A percentile compares a stretch with the other conserved stretches of the same genome.
Conservation (phyloP, 2,797 vertebrate genomes). For the Enteromius afrohamiltoni region DNA sequence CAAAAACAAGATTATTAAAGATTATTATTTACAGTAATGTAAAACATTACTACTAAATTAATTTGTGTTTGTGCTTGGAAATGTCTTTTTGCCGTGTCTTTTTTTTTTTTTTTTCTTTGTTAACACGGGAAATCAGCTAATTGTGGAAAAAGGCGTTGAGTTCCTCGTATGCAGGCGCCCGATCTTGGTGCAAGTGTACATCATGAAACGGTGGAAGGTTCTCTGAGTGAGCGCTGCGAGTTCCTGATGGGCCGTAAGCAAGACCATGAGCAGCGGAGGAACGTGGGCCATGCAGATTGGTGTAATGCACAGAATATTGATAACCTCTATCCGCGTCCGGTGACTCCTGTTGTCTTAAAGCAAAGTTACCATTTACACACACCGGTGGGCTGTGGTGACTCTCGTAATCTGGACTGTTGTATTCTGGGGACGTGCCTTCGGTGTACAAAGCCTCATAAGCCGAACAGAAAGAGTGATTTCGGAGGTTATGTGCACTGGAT, state of each 20-base stretch:
- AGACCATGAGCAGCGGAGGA: slow-evolving; percentile 80
- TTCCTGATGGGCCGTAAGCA: slow-evolving; percentile 85
- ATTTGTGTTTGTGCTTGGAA: neutral
- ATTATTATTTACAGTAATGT: neutral
- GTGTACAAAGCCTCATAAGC: slow-evolving; percentile 87
- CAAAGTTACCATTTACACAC: slow-evolving; percentile 90
- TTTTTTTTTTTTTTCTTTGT: neutral
- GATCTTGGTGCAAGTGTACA: slow-evolving; percentile 90
- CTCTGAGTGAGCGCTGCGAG: slow-evolving; percentile 89
- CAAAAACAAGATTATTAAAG: neutral
- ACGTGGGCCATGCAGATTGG: slow-evolving; percentile 85
- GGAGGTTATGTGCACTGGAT: slow-evolving; percentile 80
- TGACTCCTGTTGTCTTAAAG: slow-evolving; percentile 87
- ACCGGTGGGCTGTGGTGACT: slow-evolving; percentile 90
- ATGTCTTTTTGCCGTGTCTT: neutral
- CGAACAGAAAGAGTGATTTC: slow-evolving; percentile 87
- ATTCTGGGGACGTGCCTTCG: slow-evolving; percentile 90
- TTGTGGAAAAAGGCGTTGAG: slow-evolving; percentile 98
- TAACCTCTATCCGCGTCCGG: slow-evolving; percentile 93
- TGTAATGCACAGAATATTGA: slow-evolving; percentile 98
- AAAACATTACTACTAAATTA: neutral
- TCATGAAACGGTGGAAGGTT: slow-evolving; percentile 92
- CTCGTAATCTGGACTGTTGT: slow-evolving; percentile 95
- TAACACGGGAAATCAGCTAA: slow-evolving; percentile 66
- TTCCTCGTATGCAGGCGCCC: slow-evolving; percentile 92